phyloP scores from a whole-genome alignment of 1,140 invertebrate genomes.

The Brachionus koreanus region DNA sequence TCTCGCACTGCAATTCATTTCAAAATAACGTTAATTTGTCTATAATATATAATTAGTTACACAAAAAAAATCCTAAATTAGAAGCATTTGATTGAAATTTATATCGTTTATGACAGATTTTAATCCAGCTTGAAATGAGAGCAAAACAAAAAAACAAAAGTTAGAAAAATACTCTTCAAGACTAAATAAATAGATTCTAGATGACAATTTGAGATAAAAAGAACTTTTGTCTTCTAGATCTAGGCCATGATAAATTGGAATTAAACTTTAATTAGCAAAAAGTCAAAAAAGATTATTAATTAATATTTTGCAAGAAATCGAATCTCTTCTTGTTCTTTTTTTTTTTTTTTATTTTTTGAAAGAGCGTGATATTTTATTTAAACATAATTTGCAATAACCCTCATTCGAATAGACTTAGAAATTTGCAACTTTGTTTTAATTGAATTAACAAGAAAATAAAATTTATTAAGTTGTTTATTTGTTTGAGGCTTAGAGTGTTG shows the following conservation, averaged over 20 bases:
- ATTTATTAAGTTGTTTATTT: conserved; percentile 38
- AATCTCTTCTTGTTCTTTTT: no score
- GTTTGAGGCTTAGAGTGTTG: background rate
- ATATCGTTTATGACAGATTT: background rate
- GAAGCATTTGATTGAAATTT: background rate
- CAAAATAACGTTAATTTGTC: background rate
- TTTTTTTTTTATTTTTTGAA: background rate
- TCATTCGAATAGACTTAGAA: background rate
- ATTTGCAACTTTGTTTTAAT: conserved; percentile 37
- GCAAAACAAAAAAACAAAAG: background rate
- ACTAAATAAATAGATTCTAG: background rate
- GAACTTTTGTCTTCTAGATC: conserved; percentile 6
- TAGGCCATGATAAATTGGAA: conserved; percentile 24
- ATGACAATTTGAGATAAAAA: conserved; percentile 27
- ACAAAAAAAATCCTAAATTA: background rate
- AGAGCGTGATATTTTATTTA: background rate
- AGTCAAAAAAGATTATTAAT: conserved; percentile 14
- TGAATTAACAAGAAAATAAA: conserved; percentile 22
- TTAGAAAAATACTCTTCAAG: conserved; percentile 5
- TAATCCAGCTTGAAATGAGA: conserved; percentile 5
- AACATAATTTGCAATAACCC: conserved; percentile 11
- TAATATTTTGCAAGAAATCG: conserved; percentile 28
- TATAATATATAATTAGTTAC: background rate
- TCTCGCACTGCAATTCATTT: background rate
- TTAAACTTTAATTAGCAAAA: conserved; percentile 34